Evolutionary conservation across 2,888 invertebrate genomes (phyloP), one percentile per base, ranked within the genome.

Genomic region (Macrophya annulata): DNA sequence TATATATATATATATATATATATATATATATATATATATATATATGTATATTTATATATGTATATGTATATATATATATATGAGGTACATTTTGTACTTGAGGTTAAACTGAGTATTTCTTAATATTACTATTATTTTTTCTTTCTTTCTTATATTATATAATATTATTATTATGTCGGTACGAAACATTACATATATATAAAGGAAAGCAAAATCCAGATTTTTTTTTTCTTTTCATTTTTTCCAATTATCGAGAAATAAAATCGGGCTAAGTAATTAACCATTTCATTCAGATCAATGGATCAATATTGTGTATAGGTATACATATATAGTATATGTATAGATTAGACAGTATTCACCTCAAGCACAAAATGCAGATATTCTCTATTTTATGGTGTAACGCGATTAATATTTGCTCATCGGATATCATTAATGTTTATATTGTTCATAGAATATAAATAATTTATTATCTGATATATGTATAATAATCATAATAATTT

Each of bases 391-490:
- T 81, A 31, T 51, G 31, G 25, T 62, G 21, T 62, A 62, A 25
- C 62, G 25, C 25, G 25, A 55, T 55, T 55, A 55, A 55, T 62
- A 62, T 25, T 62, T 25, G 21, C 4, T 62, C 25, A 12, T 21
- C 25, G 62, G 21, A 62, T 62, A 62, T 62, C 55, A 21, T 79
- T 21, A 45, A 4, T 79, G n/a, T 65, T 82, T 17, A 40, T 40
- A 81, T 51, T 55, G 25, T 15, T 45, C 25, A 43, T 43, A 43
- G 43, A 31, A 86, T 90, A 90, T 91, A 91, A 89, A 91, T 90
- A 90, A 90, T 91, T 90, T 89, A 88, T 89, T 88, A 88, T 89
- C 89, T 89, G 87, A 87, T 88, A 89, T 90, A 79, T 21, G 25
- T 25, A 9, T 77, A 77, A 55, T 79, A 89, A 88, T 89, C 85